Conservation (phyloP, 2,888 invertebrate genomes). For the Scotopteryx bipunctaria region DNA sequence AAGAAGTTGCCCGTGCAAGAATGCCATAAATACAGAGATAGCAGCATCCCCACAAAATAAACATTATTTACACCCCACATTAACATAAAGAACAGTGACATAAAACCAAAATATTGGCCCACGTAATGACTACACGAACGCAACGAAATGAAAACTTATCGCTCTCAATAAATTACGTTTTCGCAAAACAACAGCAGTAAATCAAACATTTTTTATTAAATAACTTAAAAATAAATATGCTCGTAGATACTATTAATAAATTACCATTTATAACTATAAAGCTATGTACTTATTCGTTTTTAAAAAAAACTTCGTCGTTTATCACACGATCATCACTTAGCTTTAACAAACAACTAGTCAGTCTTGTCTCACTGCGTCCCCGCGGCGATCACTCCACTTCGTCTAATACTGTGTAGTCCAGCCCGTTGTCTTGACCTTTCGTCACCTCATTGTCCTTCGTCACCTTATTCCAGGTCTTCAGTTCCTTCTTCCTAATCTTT, state of each 20-base stretch:
- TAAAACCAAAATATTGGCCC: conserved; percentile 47
- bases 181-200: conserved; percentile 50
- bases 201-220: conserved; percentile 42
- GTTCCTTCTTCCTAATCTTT: conserved; percentile 76
- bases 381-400: conserved; percentile 54
- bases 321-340: conserved; percentile 27
- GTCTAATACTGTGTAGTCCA: conserved; percentile 64
- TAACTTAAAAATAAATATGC: conserved; percentile 25
- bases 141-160: conserved; percentile 48
- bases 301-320: conserved; percentile 1
- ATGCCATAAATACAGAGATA: conserved; percentile 9
- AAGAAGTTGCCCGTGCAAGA: conserved; percentile 7
- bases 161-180: conserved; percentile 70
- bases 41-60: conserved; percentile 38
- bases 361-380: conserved; percentile 57
- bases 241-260: neutral
- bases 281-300: conserved; percentile 2
- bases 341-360: conserved; percentile 52
- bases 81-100: conserved; percentile 43
- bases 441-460: conserved; percentile 73
- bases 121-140: conserved; percentile 35
- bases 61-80: conserved; percentile 46
- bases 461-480: conserved; percentile 65
- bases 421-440: conserved; percentile 65
- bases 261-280: neutral